These are phyloP conservation scores for Uropetala carovei DNA, from an alignment of 2,888 invertebrate species.

Conservation along the genomic window DNA sequence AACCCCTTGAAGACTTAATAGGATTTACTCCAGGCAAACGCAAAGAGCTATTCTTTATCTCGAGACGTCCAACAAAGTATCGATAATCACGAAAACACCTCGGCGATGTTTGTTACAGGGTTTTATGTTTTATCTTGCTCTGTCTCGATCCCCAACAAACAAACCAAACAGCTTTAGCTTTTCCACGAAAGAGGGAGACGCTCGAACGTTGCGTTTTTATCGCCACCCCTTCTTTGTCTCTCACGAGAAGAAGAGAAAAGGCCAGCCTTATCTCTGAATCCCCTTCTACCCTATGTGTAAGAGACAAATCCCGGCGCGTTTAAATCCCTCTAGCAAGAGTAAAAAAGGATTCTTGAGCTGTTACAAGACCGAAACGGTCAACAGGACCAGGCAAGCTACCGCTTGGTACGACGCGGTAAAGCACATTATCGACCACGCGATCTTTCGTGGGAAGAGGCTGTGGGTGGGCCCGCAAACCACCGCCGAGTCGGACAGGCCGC, in stretches of 20 bases:
- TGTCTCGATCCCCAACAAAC: background rate
- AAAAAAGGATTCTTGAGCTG: background rate
- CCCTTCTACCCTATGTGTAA: background rate
- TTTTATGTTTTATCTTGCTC: background rate
- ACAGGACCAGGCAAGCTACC: slow-evolving; percentile 37
- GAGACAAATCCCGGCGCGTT: slow-evolving; percentile 34
- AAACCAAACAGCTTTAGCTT: background rate
- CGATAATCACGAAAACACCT: background rate
- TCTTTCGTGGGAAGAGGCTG: slow-evolving; percentile 12
- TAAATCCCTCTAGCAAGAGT: slow-evolving; percentile 7
- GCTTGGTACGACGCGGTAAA: slow-evolving; percentile 35
- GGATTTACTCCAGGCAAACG: background rate
- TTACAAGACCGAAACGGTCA: slow-evolving; percentile 47
- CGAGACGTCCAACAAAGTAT: background rate
- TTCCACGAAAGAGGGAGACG: slow-evolving; percentile 23
- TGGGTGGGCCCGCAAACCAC: slow-evolving; percentile 30
- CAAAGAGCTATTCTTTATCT: background rate
- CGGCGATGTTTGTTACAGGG: background rate
- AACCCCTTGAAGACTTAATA: background rate
- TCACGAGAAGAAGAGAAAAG: background rate
- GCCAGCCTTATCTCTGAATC: background rate
- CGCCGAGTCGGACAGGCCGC: slow-evolving; percentile 31
- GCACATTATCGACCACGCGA: slow-evolving; percentile 48
- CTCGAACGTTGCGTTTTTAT: background rate
- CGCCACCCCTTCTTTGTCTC: background rate